Evolutionary conservation across 2,888 invertebrate species (phyloP).

Genomic region (Xylota sylvarum): DNA sequence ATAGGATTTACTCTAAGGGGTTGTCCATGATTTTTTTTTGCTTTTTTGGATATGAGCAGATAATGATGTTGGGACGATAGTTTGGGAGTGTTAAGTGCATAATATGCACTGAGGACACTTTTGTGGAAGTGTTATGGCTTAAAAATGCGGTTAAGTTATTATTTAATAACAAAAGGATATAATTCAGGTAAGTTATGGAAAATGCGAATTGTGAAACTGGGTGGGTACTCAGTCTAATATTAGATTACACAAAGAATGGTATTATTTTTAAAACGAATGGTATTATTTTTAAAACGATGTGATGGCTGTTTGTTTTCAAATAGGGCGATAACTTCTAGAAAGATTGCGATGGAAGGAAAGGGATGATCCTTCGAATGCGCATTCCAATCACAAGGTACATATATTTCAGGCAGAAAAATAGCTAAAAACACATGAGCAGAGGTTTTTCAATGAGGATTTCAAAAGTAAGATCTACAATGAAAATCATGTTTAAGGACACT

Average conservation of each 20-base stretch:
- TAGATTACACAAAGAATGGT: neutral
- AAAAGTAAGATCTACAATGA: too few relatives aligned
- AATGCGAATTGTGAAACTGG: neutral
- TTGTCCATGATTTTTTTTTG: slow-evolving; percentile 14
- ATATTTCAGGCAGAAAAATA: too few relatives aligned
- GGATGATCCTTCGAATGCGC: too few relatives aligned
- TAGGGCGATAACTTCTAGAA: too few relatives aligned
- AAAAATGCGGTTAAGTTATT: slow-evolving; percentile 67
- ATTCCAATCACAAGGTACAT: too few relatives aligned
- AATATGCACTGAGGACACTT: slow-evolving; percentile 65
- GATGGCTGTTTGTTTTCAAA: too few relatives aligned
- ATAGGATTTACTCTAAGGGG: slow-evolving; percentile 47
- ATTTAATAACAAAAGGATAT: slow-evolving; percentile 50
- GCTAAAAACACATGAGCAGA: too few relatives aligned
- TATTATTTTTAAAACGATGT: too few relatives aligned
- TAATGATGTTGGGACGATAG: slow-evolving; percentile 68
- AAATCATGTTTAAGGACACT: too few relatives aligned
- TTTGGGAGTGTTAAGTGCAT: slow-evolving; percentile 69
- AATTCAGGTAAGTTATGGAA: slow-evolving; percentile 40
- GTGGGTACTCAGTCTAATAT: neutral
- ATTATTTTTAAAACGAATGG: too few relatives aligned
- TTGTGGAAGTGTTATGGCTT: slow-evolving; percentile 61
- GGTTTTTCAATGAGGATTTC: too few relatives aligned
- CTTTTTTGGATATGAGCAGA: slow-evolving; percentile 53
- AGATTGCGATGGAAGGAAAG: too few relatives aligned